Evolutionary conservation across 1,140 invertebrate genomes (phyloP).

Genomic region (Lasioglossum baleicum): DNA sequence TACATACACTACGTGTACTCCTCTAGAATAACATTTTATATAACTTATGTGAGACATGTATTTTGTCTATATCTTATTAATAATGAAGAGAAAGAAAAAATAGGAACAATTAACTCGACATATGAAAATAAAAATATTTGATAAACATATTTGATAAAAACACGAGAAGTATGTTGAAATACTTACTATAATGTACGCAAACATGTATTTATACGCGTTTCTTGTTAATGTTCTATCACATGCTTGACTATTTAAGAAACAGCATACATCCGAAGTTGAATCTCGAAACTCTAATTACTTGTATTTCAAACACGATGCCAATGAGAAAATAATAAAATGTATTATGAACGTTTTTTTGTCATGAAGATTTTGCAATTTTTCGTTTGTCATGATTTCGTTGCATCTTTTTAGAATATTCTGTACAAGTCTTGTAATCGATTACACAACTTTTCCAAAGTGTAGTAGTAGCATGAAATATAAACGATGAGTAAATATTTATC

Average conservation of each 20-base stretch:
- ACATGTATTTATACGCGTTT: background rate
- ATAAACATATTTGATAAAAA: background rate
- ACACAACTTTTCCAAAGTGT: background rate
- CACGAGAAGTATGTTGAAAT: background rate
- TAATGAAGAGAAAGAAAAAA: background rate
- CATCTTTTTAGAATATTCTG: background rate
- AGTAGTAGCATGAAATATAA: background rate
- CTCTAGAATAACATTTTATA: no score
- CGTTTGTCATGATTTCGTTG: slow-evolving; percentile 3
- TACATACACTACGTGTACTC: no score
- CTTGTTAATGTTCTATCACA: background rate
- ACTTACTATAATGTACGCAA: slow-evolving; percentile 3
- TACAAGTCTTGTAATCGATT: background rate
- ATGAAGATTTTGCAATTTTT: background rate
- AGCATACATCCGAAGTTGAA: background rate
- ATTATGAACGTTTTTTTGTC: background rate
- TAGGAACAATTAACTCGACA: background rate
- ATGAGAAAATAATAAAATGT: background rate
- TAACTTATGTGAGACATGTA: no score
- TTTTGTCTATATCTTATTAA: background rate
- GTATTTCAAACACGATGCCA: slow-evolving; percentile 1
- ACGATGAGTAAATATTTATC: background rate
- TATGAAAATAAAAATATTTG: background rate
- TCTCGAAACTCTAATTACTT: background rate
- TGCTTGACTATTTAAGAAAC: background rate